Base-by-base conservation (phyloP, 1,140 invertebrate species). In the Arctopsyche grandis region DNA sequence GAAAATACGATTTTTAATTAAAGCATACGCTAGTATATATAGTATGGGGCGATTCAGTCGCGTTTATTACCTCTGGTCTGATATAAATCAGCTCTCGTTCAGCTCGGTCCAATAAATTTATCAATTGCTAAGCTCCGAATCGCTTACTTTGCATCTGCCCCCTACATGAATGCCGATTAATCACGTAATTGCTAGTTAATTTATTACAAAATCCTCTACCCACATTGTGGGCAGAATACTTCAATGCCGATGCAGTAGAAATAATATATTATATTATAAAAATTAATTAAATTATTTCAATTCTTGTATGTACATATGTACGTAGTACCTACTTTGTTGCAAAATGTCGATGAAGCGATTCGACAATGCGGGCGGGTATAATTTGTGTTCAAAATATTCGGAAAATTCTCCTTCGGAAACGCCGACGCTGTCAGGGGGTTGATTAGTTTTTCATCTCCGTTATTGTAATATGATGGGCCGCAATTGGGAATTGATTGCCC, bases 171-270 rank as follows among this genome's bases (percentile, higher is more conserved):
- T 78, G 56, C 60, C 58, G 80, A 81, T 81, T 81, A 81, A 81
- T 81, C 77, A 81, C 80, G 48, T 81, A 81, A 81, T 81, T 81
- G 80, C 80, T 38, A 29, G 43, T 69, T 69, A 81, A 81, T 81
- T 81, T 77, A 81, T 80, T 80, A 74, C 48, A 0, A 46, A 74
- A 74, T 73, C 66, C 29, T 56, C 29, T 63, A 12, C 16, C 3
- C 9, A 46, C 22, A 7, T 4, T 5, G 21, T 12, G 60, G 60
- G 10, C 60, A 21, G 19, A 22, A 52, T 52, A 52, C 48, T 12
- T 14, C 48, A 52, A 52, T 52, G 16, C 10, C 48, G 12, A 10
- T 52, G 16, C 16, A 52, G 12, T 52, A 52, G 12, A 14, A 5
- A 3, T 52, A 52, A 10, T 52, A 16, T 46, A 46, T 46, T 7